Conservation (phyloP, 2,888 invertebrate species). For the Magallana nippona region DNA sequence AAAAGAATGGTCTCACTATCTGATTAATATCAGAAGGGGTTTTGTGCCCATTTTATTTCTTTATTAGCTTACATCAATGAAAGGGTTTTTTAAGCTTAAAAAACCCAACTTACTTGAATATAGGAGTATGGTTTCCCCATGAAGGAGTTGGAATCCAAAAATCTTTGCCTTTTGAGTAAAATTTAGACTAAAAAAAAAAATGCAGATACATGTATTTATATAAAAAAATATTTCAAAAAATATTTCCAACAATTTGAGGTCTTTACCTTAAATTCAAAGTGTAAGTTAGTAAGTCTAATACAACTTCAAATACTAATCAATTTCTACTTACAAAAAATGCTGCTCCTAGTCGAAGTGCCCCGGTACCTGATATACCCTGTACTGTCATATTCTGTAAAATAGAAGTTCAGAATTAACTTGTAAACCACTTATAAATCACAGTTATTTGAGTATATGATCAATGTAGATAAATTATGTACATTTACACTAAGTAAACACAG, state of each 20-base stretch:
- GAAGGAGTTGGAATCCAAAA: slow-evolving; percentile 93
- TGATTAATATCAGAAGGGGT: too few relatives aligned
- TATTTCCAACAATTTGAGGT: too few relatives aligned
- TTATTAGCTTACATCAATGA: too few relatives aligned
- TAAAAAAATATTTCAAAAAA: too few relatives aligned
- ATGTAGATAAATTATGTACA: too few relatives aligned
- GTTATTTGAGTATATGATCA: too few relatives aligned
- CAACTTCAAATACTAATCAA: neutral
- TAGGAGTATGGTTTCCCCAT: slow-evolving; percentile 98
- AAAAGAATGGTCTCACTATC: too few relatives aligned
- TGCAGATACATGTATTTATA: neutral
- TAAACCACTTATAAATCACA: too few relatives aligned
- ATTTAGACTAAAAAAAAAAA: slow-evolving; percentile 69
- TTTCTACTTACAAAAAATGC: slow-evolving; percentile 87
- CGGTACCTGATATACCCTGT: slow-evolving; percentile 97
- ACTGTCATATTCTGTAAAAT: slow-evolving; percentile 84
- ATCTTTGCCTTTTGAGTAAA: slow-evolving; percentile 86
- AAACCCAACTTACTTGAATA: slow-evolving; percentile 86
- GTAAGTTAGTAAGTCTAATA: neutral
- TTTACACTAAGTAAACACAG: too few relatives aligned
- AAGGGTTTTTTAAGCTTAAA: too few relatives aligned
- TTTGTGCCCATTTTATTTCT: too few relatives aligned
- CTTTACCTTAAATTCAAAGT: too few relatives aligned
- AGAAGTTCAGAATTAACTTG: slow-evolving; percentile 40
- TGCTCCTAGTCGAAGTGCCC: slow-evolving; percentile 94